Evolutionary conservation across 2,888 invertebrate genomes (phyloP).

Genomic region (Emesis furor): DNA sequence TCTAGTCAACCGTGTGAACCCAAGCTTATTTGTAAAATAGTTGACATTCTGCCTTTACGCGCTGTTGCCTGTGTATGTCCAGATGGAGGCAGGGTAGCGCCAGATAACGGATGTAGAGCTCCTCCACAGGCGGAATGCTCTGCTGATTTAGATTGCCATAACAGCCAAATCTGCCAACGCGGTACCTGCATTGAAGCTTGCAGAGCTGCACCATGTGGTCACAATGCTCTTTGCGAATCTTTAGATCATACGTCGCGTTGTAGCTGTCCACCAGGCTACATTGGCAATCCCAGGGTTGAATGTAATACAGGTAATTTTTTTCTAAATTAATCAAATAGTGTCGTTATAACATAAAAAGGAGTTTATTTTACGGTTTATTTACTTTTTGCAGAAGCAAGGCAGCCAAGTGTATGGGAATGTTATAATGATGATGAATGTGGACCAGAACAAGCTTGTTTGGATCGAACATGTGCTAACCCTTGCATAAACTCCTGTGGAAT

Average conservation of each 20-base stretch:
- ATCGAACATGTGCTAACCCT: conserved; percentile 96
- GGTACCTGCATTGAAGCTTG: conserved; percentile 96
- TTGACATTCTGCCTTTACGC: conserved; percentile 95
- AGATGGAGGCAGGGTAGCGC: conserved; percentile 95
- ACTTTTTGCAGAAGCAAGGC: conserved; percentile 84
- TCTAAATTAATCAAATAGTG: neutral
- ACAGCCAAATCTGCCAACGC: conserved; percentile 95
- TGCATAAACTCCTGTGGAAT: conserved; percentile 95
- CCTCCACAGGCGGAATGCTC: conserved; percentile 93
- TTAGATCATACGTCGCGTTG: conserved; percentile 95
- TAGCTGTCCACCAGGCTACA: conserved; percentile 95
- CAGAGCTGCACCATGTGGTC: conserved; percentile 95
- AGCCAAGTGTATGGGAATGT: conserved; percentile 93
- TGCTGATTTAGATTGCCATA: conserved; percentile 95
- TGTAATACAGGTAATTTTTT: conserved; percentile 92
- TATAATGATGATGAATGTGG: conserved; percentile 95
- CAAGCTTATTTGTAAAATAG: conserved; percentile 96
- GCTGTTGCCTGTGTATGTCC: conserved; percentile 97
- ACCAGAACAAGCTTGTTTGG: conserved; percentile 94
- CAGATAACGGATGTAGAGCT: conserved; percentile 94
- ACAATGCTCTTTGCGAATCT: conserved; percentile 96
- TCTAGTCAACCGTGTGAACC: conserved; percentile 94
- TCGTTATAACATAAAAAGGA: neutral
- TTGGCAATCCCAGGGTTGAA: conserved; percentile 96
- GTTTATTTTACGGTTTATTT: neutral